Percentiles rank a stretch among this genome's conserved stretches.
phyloP scores from a whole-genome alignment of 2,113 vertebrate species.

The Eira barbara region DNA sequence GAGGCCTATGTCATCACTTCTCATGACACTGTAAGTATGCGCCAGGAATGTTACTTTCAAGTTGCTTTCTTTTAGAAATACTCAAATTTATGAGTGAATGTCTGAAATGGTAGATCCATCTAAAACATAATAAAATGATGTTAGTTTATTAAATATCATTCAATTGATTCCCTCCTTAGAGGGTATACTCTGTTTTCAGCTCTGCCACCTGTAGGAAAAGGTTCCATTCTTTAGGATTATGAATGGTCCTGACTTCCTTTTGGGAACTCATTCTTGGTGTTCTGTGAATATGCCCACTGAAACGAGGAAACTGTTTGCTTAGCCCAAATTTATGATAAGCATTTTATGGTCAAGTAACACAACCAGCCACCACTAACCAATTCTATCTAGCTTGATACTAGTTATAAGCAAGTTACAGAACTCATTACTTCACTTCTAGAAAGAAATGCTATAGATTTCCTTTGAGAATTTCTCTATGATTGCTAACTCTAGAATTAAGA shows the following conservation, averaged over 20 bases:
- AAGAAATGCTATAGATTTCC: background rate
- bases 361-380: background rate
- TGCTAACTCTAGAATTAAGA: background rate
- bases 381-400: background rate
- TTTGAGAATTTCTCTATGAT: background rate
- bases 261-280: background rate
- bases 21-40: too few species aligned
- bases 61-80: background rate
- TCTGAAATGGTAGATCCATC: background rate
- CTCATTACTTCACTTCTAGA: background rate
- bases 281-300: background rate
- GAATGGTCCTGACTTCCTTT: background rate
- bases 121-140: background rate
- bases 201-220: background rate
- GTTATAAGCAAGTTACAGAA: background rate
- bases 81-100: background rate
- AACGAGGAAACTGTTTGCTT: background rate
- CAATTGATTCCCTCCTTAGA: background rate
- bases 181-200: background rate
- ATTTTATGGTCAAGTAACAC: background rate
- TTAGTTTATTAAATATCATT: background rate
- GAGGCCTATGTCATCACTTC: background rate
- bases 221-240: background rate
- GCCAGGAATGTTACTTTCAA: background rate
- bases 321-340: background rate